Percentiles rank a stretch among this genome's conserved stretches.
These are phyloP conservation scores for Phalacrocorax brasilianus DNA, from an alignment of 2,113 vertebrate species.

Conservation along the genomic window DNA sequence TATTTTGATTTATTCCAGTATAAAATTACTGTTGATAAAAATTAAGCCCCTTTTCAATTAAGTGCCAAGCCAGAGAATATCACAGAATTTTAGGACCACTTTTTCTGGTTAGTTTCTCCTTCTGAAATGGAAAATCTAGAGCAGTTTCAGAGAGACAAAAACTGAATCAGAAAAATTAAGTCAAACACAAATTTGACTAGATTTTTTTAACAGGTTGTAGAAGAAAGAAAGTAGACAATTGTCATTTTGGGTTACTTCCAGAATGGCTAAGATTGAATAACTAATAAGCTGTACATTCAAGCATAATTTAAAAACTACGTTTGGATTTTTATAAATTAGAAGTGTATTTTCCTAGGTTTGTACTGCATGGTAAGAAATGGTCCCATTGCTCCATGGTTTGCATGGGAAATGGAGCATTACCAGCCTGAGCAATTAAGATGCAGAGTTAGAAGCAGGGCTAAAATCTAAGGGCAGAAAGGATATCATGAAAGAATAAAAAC, in stretches of 20 bases:
- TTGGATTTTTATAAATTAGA: not conserved
- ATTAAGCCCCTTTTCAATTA: not conserved
- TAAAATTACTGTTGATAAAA: not conserved
- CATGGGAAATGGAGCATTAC: not conserved
- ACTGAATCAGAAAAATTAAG: not conserved
- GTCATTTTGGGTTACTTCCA: not conserved
- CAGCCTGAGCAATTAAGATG: not conserved
- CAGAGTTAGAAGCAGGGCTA: not conserved
- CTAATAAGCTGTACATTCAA: not conserved
- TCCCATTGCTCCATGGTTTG: not conserved
- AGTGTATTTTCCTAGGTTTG: not conserved
- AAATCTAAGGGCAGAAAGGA: slow-evolving; percentile 22
- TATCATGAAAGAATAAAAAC: not conserved
- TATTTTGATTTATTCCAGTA: not conserved
- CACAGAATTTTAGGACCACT: not conserved
- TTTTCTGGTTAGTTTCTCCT: not conserved
- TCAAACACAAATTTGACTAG: not conserved
- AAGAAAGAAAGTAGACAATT: not conserved
- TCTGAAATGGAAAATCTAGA: not conserved
- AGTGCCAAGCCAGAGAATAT: not conserved
- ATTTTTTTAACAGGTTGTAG: not conserved
- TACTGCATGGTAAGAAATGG: not conserved
- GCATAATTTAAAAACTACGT: not conserved
- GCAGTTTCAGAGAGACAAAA: not conserved
- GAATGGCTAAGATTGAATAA: not conserved